Conservation (phyloP, 2,113 vertebrate species). For the Choloepus hoffmanni region DNA sequence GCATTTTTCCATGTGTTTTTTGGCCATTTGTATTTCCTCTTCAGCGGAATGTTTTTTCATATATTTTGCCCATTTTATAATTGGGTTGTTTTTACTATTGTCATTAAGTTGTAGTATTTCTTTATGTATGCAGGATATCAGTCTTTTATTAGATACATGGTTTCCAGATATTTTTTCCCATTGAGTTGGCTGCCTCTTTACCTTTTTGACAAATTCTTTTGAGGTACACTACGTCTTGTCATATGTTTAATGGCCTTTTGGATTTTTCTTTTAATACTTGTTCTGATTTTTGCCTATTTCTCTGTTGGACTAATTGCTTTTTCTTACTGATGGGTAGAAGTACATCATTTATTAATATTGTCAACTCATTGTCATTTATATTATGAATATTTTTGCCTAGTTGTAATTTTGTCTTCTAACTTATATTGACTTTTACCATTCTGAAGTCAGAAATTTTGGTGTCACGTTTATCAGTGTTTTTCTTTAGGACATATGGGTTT, state of each 20-base stretch:
- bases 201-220: no score
- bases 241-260: constrained; percentile 47
- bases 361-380: constrained; percentile 27
- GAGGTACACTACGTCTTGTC: no score
- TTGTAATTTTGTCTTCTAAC: constrained; percentile 50
- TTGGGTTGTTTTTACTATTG: no score
- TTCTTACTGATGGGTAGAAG: constrained; percentile 3
- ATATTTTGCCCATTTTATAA: no score
- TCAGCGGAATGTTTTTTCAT: no score
- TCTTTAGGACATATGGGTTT: constrained; percentile 35
- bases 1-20: no score
- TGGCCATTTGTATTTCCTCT: no score
- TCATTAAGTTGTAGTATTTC: no score
- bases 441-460: background rate
- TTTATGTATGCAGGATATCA: no score
- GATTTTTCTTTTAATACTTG: constrained; percentile 27
- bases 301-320: background rate
- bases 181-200: no score
- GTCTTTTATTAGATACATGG: no score
- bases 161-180: no score
- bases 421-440: constrained; percentile 48
- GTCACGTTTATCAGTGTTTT: constrained; percentile 25
- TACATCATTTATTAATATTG: constrained; percentile 51
- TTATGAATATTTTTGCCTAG: constrained; percentile 53
- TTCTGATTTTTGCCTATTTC: background rate